These are phyloP conservation scores for Pseudococcus viburni DNA, from an alignment of 2,888 invertebrate genomes.

Conservation along the genomic window DNA sequence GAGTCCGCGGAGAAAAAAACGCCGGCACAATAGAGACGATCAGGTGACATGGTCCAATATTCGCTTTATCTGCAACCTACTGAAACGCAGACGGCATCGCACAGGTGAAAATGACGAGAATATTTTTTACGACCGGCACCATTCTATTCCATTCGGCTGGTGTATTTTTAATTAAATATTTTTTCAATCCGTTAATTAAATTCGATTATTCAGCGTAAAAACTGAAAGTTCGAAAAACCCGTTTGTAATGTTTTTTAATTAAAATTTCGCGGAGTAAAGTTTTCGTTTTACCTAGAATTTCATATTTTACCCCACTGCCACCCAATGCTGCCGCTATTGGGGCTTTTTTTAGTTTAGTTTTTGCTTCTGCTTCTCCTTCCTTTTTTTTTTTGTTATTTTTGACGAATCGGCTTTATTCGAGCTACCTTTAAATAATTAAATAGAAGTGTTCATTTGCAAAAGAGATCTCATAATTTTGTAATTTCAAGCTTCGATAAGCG, in stretches of 20 bases:
- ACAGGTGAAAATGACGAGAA: constrained; percentile 49
- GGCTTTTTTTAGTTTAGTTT: no score
- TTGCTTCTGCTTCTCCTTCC: not conserved
- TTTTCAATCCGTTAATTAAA: constrained; percentile 56
- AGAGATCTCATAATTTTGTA: constrained; percentile 48
- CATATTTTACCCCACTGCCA: not conserved
- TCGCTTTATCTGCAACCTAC: not conserved
- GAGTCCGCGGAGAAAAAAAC: not conserved
- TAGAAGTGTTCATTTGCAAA: constrained; percentile 46
- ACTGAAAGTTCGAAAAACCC: constrained; percentile 26
- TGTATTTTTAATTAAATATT: constrained; percentile 55
- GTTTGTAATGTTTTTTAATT: constrained; percentile 55
- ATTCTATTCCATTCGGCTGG: constrained; percentile 19
- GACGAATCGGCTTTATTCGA: constrained; percentile 46
- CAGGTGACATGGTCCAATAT: constrained; percentile 15
- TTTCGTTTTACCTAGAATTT: constrained; percentile 22
- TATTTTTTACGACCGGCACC: not conserved
- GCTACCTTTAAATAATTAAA: constrained; percentile 48
- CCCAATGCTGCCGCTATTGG: no score
- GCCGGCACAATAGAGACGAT: not conserved
- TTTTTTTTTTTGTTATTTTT: constrained; percentile 7
- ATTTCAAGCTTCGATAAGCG: constrained; percentile 50
- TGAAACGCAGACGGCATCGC: not conserved
- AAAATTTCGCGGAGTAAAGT: constrained; percentile 31
- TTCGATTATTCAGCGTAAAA: constrained; percentile 54